A percentile compares a stretch with the other conserved stretches of the same genome.
Conservation (phyloP, 1,140 invertebrate genomes). For the Planococcus citri region DNA sequence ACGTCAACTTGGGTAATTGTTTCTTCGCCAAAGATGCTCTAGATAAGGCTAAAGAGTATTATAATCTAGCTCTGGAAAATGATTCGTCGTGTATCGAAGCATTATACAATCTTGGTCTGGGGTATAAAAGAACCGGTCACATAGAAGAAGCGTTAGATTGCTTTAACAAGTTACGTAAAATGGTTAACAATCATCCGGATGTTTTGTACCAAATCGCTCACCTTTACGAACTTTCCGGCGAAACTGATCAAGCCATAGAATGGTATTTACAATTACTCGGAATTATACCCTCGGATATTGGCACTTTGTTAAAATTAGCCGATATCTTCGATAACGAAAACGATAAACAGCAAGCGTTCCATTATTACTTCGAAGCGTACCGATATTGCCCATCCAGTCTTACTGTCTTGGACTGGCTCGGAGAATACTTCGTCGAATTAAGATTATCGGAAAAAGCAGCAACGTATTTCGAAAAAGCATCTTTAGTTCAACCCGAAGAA, state of each 20-base stretch:
- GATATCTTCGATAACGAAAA: constrained; percentile 71
- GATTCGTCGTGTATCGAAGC: constrained; percentile 79
- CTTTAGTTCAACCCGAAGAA: constrained; percentile 72
- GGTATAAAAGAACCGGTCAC: constrained; percentile 29
- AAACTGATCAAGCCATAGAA: constrained; percentile 63
- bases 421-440: constrained; percentile 80
- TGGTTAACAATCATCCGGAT: constrained; percentile 64
- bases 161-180: constrained; percentile 69
- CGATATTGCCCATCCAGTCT: constrained; percentile 81
- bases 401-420: constrained; percentile 80
- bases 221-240: constrained; percentile 60
- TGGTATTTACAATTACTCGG: constrained; percentile 76
- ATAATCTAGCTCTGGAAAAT: constrained; percentile 62
- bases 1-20: constrained; percentile 83
- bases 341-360: constrained; percentile 84
- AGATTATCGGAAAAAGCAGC: constrained; percentile 81
- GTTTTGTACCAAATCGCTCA: constrained; percentile 77
- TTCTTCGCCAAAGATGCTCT: constrained; percentile 56
- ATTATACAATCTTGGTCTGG: constrained; percentile 74
- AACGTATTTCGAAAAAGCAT: constrained; percentile 73
- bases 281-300: constrained; percentile 71
- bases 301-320: constrained; percentile 66
- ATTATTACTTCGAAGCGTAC: constrained; percentile 82
- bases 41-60: constrained; percentile 61
- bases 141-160: constrained; percentile 59